These are phyloP conservation scores for Monochamus alternatus DNA, from an alignment of 2,888 invertebrate species.

Conservation along the genomic window DNA sequence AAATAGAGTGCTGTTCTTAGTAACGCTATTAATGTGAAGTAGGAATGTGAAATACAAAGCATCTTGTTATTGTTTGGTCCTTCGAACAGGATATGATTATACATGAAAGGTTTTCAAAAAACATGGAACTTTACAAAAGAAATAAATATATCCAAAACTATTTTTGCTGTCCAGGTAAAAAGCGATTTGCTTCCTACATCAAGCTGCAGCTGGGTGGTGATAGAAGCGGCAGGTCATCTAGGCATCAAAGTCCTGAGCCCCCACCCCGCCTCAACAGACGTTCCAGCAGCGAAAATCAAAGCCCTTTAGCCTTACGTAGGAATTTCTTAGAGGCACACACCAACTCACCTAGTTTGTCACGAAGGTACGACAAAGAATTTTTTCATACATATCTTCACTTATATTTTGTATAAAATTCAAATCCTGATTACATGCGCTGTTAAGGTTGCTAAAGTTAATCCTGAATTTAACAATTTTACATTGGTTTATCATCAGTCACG, in stretches of 20 bases:
- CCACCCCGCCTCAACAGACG: conserved; percentile 72
- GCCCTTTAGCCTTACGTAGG: conserved; percentile 75
- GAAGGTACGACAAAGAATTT: conserved; percentile 68
- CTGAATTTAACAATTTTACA: too few relatives aligned
- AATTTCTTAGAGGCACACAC: conserved; percentile 74
- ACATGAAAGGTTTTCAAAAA: neutral
- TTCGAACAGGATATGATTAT: neutral
- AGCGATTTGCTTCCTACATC: conserved; percentile 87
- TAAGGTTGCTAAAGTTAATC: too few relatives aligned
- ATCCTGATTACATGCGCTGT: too few relatives aligned
- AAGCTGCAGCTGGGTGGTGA: conserved; percentile 82
- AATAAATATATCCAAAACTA: neutral
- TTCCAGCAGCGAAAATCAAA: conserved; percentile 65
- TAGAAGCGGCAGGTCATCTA: conserved; percentile 67
- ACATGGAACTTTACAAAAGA: too few relatives aligned
- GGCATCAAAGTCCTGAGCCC: conserved; percentile 77
- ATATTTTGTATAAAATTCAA: too few relatives aligned
- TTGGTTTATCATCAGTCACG: neutral
- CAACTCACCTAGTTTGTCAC: conserved; percentile 73
- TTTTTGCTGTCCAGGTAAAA: conserved; percentile 72
- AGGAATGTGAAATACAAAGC: too few relatives aligned
- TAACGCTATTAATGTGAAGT: too few relatives aligned
- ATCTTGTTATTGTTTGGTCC: neutral
- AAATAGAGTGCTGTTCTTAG: too few relatives aligned
- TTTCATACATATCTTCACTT: too few relatives aligned